phyloP scores from a whole-genome alignment of 2,888 invertebrate genomes.

The Physocephala rufipes region DNA sequence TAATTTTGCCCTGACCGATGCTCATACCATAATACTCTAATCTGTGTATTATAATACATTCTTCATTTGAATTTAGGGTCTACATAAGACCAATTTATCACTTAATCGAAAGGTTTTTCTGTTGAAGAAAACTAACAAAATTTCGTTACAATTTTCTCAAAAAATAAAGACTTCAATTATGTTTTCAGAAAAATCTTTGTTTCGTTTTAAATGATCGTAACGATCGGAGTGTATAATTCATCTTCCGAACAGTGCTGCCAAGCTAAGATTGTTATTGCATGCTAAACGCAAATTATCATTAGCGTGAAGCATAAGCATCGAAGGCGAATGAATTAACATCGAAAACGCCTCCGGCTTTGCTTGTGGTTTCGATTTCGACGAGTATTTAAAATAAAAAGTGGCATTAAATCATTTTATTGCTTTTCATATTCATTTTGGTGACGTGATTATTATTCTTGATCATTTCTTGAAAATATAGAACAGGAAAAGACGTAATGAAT shows the following conservation, averaged over 20 bases:
- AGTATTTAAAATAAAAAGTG: neutral
- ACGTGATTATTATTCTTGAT: neutral
- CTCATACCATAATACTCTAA: too few species aligned
- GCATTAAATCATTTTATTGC: neutral
- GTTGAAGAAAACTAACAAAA: neutral
- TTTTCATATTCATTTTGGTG: neutral
- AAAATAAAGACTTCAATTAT: neutral
- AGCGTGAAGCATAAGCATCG: neutral
- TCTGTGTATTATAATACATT: too few species aligned
- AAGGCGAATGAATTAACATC: too few species aligned
- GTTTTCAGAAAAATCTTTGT: neutral
- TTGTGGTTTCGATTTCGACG: neutral
- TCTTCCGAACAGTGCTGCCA: neutral
- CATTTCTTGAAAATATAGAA: neutral
- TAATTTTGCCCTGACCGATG: too few species aligned
- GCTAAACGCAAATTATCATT: conserved; percentile 4
- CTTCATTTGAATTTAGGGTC: too few species aligned
- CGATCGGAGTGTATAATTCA: neutral
- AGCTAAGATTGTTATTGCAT: conserved; percentile 1
- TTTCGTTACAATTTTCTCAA: too few species aligned
- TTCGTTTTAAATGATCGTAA: neutral
- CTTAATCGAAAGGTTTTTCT: neutral
- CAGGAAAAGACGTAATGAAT: neutral
- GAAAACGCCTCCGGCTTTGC: too few species aligned
- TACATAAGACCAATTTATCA: too few species aligned